phyloP scores from a whole-genome alignment of 2,797 vertebrate genomes.

The Coendou prehensilis region DNA sequence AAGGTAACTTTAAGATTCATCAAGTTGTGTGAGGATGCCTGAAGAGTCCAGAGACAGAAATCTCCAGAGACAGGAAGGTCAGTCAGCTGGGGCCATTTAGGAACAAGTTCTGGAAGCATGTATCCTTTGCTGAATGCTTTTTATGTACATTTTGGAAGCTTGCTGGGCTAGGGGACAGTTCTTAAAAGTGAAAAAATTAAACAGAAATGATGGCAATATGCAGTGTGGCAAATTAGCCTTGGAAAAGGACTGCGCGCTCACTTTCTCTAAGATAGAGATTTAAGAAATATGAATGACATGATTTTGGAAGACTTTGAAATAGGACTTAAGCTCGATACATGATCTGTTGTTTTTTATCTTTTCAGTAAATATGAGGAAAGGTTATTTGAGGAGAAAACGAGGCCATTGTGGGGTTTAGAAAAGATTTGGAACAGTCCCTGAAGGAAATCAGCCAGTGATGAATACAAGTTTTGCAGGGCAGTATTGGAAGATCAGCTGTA shows the following conservation, averaged over 20 bases:
- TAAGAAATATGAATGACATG: background rate
- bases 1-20: background rate
- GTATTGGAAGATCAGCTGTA: slow-evolving; percentile 27
- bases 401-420: background rate
- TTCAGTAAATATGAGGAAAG: slow-evolving; percentile 46
- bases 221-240: background rate
- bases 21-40: background rate
- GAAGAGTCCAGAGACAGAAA: slow-evolving; percentile 8
- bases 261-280: background rate
- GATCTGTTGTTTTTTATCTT: slow-evolving; percentile 18
- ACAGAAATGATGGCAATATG: background rate
- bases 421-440: slow-evolving; percentile 44
- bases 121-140: background rate
- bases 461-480: slow-evolving; percentile 34
- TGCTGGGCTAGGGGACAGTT: background rate
- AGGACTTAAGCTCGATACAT: slow-evolving; percentile 10
- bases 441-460: slow-evolving; percentile 17
- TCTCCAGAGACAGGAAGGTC: slow-evolving; percentile 33
- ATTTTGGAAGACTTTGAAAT: slow-evolving; percentile 45
- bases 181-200: background rate
- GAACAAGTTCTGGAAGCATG: background rate
- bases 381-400: slow-evolving; percentile 59
- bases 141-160: background rate
- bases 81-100: background rate
- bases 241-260: background rate